Conservation (phyloP, 1,140 invertebrate genomes). For the Goniozus legneri region DNA sequence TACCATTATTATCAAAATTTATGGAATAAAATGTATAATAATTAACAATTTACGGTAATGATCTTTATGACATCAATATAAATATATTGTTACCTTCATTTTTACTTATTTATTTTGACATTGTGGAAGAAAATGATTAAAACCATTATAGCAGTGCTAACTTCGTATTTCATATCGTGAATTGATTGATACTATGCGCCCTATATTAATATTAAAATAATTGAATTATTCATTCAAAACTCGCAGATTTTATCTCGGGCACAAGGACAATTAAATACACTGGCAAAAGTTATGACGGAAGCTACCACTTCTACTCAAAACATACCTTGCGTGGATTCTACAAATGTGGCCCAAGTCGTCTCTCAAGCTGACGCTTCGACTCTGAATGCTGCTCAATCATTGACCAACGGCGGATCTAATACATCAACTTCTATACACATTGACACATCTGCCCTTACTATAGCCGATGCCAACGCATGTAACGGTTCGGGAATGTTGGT, state of each 20-base stretch:
- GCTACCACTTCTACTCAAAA: constrained; percentile 37
- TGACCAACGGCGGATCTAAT: constrained; percentile 37
- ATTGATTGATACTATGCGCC: no score
- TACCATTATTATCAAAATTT: constrained; percentile 6
- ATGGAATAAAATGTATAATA: constrained; percentile 5
- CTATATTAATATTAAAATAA: no score
- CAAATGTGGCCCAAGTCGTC: constrained; percentile 36
- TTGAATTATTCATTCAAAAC: no score
- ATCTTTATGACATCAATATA: no score
- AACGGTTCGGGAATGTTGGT: constrained; percentile 57
- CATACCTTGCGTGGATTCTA: constrained; percentile 34
- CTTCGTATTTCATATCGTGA: no score
- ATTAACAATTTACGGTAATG: no score
- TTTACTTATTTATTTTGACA: no score
- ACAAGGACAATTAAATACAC: constrained; percentile 44
- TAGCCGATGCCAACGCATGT: constrained; percentile 45
- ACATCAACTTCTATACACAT: constrained; percentile 41
- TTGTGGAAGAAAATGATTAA: no score
- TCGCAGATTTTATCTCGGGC: constrained; percentile 47
- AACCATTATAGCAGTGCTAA: no score
- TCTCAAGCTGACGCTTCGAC: constrained; percentile 30
- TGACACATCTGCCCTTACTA: constrained; percentile 37
- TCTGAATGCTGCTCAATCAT: constrained; percentile 30
- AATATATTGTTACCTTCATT: no score
- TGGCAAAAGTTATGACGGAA: constrained; percentile 36